Evolutionary conservation across 2,888 invertebrate species (phyloP).

Genomic region (Dorcus hopei): DNA sequence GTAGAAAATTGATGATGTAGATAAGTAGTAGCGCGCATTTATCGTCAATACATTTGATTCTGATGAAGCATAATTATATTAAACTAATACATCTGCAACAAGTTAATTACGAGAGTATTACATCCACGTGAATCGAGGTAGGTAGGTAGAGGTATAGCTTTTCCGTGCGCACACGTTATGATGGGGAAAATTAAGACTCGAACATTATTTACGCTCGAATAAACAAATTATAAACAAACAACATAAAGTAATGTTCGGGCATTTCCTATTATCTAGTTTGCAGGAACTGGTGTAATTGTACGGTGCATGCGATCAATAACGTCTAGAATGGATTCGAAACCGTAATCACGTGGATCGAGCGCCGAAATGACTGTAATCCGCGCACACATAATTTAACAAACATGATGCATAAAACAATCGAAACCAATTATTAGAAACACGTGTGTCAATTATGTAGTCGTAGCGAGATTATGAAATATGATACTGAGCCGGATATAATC

Average conservation of each 20-base stretch:
- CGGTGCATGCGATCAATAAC: background rate
- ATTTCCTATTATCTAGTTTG: slow-evolving; percentile 11
- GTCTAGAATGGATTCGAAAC: background rate
- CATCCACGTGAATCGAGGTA: too few species aligned
- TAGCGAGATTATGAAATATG: background rate
- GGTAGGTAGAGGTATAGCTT: too few species aligned
- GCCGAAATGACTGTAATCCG: slow-evolving; percentile 14
- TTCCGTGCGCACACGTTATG: too few species aligned
- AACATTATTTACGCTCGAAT: slow-evolving; percentile 13
- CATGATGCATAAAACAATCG: slow-evolving; percentile 16
- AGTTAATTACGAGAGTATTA: too few species aligned
- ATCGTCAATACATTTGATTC: too few species aligned
- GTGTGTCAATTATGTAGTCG: slow-evolving; percentile 14
- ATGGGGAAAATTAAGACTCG: background rate
- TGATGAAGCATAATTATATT: too few species aligned
- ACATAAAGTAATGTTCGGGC: slow-evolving; percentile 10
- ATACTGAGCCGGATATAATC: slow-evolving; percentile 2
- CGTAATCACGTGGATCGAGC: slow-evolving; percentile 4
- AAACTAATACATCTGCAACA: too few species aligned
- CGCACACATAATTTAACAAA: slow-evolving; percentile 13
- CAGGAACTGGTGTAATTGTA: slow-evolving; percentile 8
- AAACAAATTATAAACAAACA: slow-evolving; percentile 16
- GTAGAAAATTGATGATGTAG: too few species aligned
- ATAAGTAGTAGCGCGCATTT: too few species aligned
- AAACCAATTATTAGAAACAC: slow-evolving; percentile 17